These are phyloP conservation scores for Mustelus asterias DNA, from an alignment of 2,113 vertebrate species.

Conservation along the genomic window DNA sequence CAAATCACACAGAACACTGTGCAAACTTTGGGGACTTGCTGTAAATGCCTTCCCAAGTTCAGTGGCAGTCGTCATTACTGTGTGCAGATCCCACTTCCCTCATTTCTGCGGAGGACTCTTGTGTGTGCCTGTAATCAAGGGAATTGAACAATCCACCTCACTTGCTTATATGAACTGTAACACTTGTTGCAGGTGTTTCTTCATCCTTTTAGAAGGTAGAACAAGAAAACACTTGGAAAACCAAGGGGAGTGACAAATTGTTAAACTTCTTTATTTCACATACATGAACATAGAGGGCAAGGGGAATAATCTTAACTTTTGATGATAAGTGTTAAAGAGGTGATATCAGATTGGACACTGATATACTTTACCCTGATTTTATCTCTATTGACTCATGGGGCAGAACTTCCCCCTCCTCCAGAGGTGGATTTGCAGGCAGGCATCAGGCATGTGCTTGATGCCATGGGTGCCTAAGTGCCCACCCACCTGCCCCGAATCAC, in stretches of 20 bases:
- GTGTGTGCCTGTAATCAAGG: background rate
- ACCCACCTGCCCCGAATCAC: no score
- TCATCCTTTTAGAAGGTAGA: background rate
- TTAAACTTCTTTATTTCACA: background rate
- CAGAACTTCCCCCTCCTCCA: no score
- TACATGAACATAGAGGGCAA: background rate
- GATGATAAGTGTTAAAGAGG: background rate
- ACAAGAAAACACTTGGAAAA: background rate
- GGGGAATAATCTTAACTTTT: background rate
- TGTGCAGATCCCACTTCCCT: background rate
- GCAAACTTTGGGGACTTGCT: background rate
- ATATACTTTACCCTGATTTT: background rate
- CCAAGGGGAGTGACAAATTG: background rate
- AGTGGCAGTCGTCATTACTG: background rate
- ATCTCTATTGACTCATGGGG: background rate
- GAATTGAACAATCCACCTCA: background rate
- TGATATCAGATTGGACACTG: background rate
- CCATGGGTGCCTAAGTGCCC: no score
- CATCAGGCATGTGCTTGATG: no score
- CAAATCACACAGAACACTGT: background rate
- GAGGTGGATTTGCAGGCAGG: no score
- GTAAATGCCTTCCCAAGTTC: no score
- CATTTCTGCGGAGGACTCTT: background rate
- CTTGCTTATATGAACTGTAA: background rate
- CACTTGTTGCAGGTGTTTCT: background rate